Conservation (phyloP, 1,140 invertebrate genomes). For the Zaprionus inermis region DNA sequence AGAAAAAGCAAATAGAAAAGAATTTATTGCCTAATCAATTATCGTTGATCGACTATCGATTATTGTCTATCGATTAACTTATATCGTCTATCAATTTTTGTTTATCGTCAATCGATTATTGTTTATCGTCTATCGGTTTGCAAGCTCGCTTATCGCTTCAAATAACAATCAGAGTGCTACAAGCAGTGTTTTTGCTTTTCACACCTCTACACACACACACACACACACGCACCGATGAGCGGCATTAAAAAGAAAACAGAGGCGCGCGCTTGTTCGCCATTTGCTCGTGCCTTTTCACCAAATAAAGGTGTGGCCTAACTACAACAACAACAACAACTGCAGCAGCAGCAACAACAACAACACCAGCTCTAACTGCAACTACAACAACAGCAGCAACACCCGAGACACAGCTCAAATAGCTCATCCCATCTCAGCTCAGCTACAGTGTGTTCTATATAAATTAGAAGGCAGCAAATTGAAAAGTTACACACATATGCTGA, state of each 20-base stretch:
- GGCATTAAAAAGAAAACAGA: slow-evolving; percentile 50
- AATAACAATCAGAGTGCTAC: slow-evolving; percentile 34
- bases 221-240: slow-evolving; percentile 17
- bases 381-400: slow-evolving; percentile 32
- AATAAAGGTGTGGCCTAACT: slow-evolving; percentile 62
- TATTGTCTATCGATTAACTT: too few species aligned
- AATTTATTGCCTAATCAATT: too few species aligned
- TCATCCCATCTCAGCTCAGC: slow-evolving; percentile 9
- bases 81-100: too few species aligned
- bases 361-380: slow-evolving; percentile 28
- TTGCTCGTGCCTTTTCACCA: slow-evolving; percentile 52
- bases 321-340: slow-evolving; percentile 15
- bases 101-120: not conserved
- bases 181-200: slow-evolving; percentile 36
- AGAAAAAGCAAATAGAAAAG: too few species aligned
- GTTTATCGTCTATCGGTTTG: not conserved
- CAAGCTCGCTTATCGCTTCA: not conserved
- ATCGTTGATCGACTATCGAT: too few species aligned
- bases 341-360: not conserved
- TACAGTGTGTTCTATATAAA: slow-evolving; percentile 48
- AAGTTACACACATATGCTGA: slow-evolving; percentile 33
- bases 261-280: slow-evolving; percentile 47
- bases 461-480: slow-evolving; percentile 53
- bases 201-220: slow-evolving; percentile 27
- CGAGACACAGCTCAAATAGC: slow-evolving; percentile 21